These are phyloP conservation scores for Scleropages formosus DNA, from an alignment of 2,797 vertebrate species.

Conservation along the genomic window DNA sequence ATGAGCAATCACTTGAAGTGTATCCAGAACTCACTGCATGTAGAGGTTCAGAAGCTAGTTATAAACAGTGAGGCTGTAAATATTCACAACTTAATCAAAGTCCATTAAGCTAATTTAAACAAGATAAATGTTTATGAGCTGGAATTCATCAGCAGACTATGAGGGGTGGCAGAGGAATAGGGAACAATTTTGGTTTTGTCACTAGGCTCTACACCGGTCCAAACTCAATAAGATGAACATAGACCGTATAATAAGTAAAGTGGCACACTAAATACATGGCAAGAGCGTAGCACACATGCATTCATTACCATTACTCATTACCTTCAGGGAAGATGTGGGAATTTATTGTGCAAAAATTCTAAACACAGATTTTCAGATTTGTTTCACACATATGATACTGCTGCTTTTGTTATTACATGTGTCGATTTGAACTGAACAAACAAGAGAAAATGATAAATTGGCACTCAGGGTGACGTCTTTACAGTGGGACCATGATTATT, in stretches of 20 bases:
- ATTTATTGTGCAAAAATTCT: not conserved
- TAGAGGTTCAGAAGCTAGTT: too few species aligned
- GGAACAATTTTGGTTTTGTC: not conserved
- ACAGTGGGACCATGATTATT: constrained; percentile 31
- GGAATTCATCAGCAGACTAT: constrained; percentile 40
- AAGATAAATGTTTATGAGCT: constrained; percentile 42
- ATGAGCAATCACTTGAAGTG: too few species aligned
- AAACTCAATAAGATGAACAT: constrained; percentile 22
- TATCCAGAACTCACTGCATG: too few species aligned
- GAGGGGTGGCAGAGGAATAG: constrained; percentile 15
- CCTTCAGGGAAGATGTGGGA: not conserved
- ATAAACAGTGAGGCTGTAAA: constrained; percentile 30
- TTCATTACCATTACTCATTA: too few species aligned
- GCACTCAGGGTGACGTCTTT: not conserved
- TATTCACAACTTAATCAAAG: constrained; percentile 32
- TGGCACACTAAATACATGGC: not conserved
- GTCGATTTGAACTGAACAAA: not conserved
- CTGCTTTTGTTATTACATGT: not conserved
- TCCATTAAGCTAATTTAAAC: constrained; percentile 41
- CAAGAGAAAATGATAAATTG: not conserved
- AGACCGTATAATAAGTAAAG: not conserved
- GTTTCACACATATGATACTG: not conserved
- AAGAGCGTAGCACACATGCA: not conserved
- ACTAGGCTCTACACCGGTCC: constrained; percentile 29
- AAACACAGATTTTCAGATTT: not conserved